A percentile compares a stretch with the other conserved stretches of the same genome.
Evolutionary conservation across 1,140 invertebrate genomes (phyloP).

Genomic region (Eueides isabella): DNA sequence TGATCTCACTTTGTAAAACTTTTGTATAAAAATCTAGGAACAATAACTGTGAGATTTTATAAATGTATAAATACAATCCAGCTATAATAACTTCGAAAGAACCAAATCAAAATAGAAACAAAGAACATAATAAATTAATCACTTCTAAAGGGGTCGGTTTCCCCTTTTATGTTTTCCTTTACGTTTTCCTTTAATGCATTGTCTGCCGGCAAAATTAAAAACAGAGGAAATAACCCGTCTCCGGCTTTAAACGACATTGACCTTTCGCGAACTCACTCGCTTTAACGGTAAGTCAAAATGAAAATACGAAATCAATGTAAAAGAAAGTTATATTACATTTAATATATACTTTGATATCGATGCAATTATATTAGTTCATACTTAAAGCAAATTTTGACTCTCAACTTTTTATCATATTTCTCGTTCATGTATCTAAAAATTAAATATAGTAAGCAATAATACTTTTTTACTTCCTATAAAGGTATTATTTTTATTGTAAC

Average conservation of each 20-base stretch:
- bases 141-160: conserved; percentile 71
- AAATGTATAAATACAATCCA: not conserved
- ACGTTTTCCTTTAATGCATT: conserved; percentile 77
- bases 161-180: conserved; percentile 78
- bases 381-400: not conserved
- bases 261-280: conserved; percentile 49
- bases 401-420: no score
- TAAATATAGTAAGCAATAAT: no score
- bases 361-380: not conserved
- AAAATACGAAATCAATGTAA: not conserved
- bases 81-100: conserved; percentile 49
- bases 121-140: conserved; percentile 81
- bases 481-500: not conserved
- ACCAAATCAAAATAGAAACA: conserved; percentile 75
- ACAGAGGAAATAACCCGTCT: conserved; percentile 71
- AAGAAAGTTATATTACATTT: not conserved
- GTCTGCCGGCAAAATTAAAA: conserved; percentile 78
- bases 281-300: conserved; percentile 20
- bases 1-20: no score
- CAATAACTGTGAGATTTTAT: not conserved
- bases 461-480: no score
- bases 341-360: no score
- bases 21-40: no score
- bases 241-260: conserved; percentile 62
- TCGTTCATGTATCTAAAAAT: no score